These are phyloP conservation scores for Solea senegalensis DNA, from an alignment of 2,113 vertebrate species.

Conservation along the genomic window DNA sequence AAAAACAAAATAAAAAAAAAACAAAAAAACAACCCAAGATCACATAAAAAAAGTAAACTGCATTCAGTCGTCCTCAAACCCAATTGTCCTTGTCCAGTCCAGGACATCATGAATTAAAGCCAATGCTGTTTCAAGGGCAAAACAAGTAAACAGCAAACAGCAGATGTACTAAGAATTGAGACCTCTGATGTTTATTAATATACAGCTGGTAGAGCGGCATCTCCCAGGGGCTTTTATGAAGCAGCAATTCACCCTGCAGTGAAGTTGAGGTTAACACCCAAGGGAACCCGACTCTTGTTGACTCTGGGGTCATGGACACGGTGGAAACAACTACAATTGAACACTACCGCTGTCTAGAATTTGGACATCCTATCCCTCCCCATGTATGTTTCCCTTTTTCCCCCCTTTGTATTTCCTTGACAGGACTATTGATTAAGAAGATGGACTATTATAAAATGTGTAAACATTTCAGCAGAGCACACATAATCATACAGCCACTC, in stretches of 20 bases:
- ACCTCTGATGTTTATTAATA: conserved; percentile 50
- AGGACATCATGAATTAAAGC: conserved; percentile 44
- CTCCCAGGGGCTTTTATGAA: conserved; percentile 49
- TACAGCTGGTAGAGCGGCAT: conserved; percentile 40
- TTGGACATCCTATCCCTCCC: not conserved
- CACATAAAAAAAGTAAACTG: not conserved
- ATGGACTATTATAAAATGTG: too few species aligned
- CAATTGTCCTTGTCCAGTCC: conserved; percentile 31
- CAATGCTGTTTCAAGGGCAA: conserved; percentile 50
- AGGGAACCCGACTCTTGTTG: conserved; percentile 27
- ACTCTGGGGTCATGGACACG: conserved; percentile 43
- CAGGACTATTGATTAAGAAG: not conserved
- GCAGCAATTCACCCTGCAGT: conserved; percentile 54
- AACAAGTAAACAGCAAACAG: conserved; percentile 35
- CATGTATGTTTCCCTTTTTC: not conserved
- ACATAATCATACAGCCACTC: not conserved
- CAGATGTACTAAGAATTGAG: not conserved
- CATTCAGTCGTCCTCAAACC: conserved; percentile 19
- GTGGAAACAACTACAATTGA: conserved; percentile 13
- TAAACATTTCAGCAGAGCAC: not conserved
- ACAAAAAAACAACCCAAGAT: too few species aligned
- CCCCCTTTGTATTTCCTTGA: not conserved
- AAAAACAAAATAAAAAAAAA: too few species aligned
- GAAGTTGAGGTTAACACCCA: conserved; percentile 58
- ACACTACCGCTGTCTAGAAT: conserved; percentile 23